phyloP scores from a whole-genome alignment of 2,888 invertebrate species.

The Drosophila paramelanica region DNA sequence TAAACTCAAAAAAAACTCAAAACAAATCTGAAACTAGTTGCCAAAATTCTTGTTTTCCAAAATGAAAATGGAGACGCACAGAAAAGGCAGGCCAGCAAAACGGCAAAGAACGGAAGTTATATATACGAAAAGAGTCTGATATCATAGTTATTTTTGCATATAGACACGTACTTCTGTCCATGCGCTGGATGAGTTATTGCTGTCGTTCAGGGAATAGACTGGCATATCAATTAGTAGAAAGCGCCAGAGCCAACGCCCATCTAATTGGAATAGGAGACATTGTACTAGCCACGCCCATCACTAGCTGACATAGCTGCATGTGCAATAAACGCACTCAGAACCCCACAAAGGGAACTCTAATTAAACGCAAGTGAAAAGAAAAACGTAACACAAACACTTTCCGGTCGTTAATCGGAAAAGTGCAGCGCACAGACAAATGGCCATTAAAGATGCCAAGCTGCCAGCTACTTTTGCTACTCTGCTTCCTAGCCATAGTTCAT shows the following conservation, averaged over 20 bases:
- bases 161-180: not conserved
- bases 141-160: slow-evolving; percentile 64
- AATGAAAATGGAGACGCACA: slow-evolving; percentile 27
- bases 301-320: slow-evolving; percentile 39
- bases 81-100: slow-evolving; percentile 36
- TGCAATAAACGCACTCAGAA: slow-evolving; percentile 31
- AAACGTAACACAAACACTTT: slow-evolving; percentile 43
- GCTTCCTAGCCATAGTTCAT: slow-evolving; percentile 32
- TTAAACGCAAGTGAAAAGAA: slow-evolving; percentile 28
- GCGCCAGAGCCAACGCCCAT: slow-evolving; percentile 70
- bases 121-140: slow-evolving; percentile 66
- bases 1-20: slow-evolving; percentile 11
- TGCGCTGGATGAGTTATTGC: slow-evolving; percentile 57
- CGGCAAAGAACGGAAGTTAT: slow-evolving; percentile 66
- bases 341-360: slow-evolving; percentile 8
- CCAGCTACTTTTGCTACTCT: slow-evolving; percentile 7
- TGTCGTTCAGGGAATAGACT: slow-evolving; percentile 45
- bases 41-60: slow-evolving; percentile 56
- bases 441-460: slow-evolving; percentile 32
- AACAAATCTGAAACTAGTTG: slow-evolving; percentile 35
- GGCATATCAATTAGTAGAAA: slow-evolving; percentile 81
- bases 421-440: slow-evolving; percentile 51
- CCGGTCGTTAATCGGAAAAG: slow-evolving; percentile 76
- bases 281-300: slow-evolving; percentile 48
- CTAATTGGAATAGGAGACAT: slow-evolving; percentile 37